Percentiles rank a stretch among this genome's conserved stretches.
phyloP scores from a whole-genome alignment of 2,797 vertebrate genomes.

The Sphaeramia orbicularis region DNA sequence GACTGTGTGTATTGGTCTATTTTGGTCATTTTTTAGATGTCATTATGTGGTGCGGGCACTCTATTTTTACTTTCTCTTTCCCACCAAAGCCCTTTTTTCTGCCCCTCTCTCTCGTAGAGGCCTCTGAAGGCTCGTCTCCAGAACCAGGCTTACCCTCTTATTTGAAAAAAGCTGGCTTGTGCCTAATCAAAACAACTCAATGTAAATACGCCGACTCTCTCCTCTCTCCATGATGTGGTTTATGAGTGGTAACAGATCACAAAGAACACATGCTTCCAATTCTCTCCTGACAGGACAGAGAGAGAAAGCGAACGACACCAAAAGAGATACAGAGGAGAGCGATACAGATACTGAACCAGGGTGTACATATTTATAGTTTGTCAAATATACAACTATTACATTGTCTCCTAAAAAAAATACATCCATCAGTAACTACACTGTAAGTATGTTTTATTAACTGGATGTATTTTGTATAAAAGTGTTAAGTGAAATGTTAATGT shows the following conservation, averaged over 20 bases:
- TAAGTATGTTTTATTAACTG: too few relatives aligned
- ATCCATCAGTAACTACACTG: too few relatives aligned
- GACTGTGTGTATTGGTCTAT: slow-evolving; percentile 31
- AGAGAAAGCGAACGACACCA: slow-evolving; percentile 22
- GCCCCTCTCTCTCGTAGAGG: neutral
- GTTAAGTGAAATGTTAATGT: too few relatives aligned
- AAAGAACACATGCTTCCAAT: slow-evolving; percentile 43
- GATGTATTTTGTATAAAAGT: too few relatives aligned
- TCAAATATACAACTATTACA: too few relatives aligned
- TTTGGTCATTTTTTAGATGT: slow-evolving; percentile 68
- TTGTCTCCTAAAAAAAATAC: too few relatives aligned
- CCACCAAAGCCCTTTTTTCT: slow-evolving; percentile 28
- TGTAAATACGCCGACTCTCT: slow-evolving; percentile 70
- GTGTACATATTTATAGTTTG: neutral
- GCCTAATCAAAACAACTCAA: slow-evolving; percentile 78
- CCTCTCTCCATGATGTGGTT: slow-evolving; percentile 12
- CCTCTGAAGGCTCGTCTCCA: slow-evolving; percentile 42
- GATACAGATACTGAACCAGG: neutral
- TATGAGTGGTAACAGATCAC: slow-evolving; percentile 25
- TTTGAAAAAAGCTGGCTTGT: slow-evolving; percentile 69
- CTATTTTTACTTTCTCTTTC: slow-evolving; percentile 77
- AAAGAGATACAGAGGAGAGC: neutral
- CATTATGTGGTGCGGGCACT: slow-evolving; percentile 72
- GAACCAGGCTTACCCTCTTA: slow-evolving; percentile 68
- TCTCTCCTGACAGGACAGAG: slow-evolving; percentile 13